Evolutionary conservation across 2,888 invertebrate genomes (phyloP).

Genomic region (Elmis aenea): DNA sequence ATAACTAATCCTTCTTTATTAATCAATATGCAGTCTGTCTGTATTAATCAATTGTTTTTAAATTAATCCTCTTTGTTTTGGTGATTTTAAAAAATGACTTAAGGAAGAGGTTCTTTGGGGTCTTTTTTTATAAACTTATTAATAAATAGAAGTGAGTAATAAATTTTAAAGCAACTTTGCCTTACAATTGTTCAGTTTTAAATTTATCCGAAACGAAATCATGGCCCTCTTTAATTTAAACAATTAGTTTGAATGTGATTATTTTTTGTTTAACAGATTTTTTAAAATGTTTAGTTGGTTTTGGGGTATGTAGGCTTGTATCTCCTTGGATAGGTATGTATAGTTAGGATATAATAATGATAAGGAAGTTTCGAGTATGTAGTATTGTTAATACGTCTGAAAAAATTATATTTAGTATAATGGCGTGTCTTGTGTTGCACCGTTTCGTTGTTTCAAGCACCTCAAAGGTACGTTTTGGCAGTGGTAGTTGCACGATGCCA

Average conservation of each 20-base stretch:
- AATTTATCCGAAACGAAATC: neutral
- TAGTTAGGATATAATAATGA: slow-evolving; percentile 10
- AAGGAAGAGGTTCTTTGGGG: too few relatives aligned
- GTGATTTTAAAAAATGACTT: too few relatives aligned
- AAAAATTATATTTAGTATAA: slow-evolving; percentile 17
- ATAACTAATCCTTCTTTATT: too few relatives aligned
- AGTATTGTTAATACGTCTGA: slow-evolving; percentile 16
- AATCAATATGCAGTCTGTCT: too few relatives aligned
- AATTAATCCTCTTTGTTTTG: too few relatives aligned
- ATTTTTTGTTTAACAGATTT: slow-evolving; percentile 28
- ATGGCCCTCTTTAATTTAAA: slow-evolving; percentile 31
- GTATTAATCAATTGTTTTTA: too few relatives aligned
- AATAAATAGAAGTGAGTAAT: too few relatives aligned
- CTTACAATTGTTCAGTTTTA: too few relatives aligned
- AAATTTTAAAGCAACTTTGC: too few relatives aligned
- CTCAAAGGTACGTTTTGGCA: slow-evolving; percentile 29
- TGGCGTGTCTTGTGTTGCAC: slow-evolving; percentile 38
- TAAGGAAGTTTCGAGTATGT: slow-evolving; percentile 3
- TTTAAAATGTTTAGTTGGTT: slow-evolving; percentile 29
- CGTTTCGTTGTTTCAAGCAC: slow-evolving; percentile 31
- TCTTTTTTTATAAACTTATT: too few relatives aligned
- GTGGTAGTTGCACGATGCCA: slow-evolving; percentile 37
- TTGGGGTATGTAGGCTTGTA: slow-evolving; percentile 37
- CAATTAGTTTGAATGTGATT: slow-evolving; percentile 34
- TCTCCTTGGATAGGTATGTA: slow-evolving; percentile 25